Base-by-base conservation (phyloP, 2,888 invertebrate species). In the Trypoxylon attenuatum region DNA sequence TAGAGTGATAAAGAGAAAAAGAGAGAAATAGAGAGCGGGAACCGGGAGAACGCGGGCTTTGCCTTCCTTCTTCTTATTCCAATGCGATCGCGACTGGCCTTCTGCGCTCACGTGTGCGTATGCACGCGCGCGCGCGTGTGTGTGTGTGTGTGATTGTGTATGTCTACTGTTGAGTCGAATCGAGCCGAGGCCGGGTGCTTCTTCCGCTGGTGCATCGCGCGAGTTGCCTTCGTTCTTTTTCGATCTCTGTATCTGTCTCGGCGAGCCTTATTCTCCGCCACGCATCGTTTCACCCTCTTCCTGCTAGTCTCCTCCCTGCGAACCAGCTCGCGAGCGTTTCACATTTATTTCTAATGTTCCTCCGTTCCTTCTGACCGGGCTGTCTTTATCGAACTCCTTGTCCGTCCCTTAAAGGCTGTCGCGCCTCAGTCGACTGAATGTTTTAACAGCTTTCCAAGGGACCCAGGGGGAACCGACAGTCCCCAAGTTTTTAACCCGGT, bases 211-310 rank as follows among this genome's bases (percentile, higher is more conserved):
- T 33, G 47, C 54, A 67, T 67, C 66, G n/a, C n/a, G n/a, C n/a
- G n/a, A n/a, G n/a, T n/a, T n/a, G 47, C 39, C 55, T 60, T 60
- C 59, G 53, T 25, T 60, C 59, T 60, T 43, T 29, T 54, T 68
- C 66, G 66, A 68, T 68, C 67, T 55, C 43, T 27, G 60, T 67
- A 68, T 66, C 60, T 52, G 60, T 60, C 66, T 55, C n/a, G 38
- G 58, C 29, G 10, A 10, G 33, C 27, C n/a, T 19, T 54, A 38
- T 56, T 27, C 8, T 33, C 3, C 22, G 5, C 25, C n/a, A 38
- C 49, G 45, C 64, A 50, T 64, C 51, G 56, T 16, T 46, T 51
- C 57, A 33, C 33, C 33, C 8, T 33, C 33, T 33, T 33, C 33
- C 33, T 13, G 10, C 33, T 13, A 10, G n/a, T 10, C 33, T 4